phyloP scores from a whole-genome alignment of 2,888 invertebrate species.

The Synergus gifuensis region DNA sequence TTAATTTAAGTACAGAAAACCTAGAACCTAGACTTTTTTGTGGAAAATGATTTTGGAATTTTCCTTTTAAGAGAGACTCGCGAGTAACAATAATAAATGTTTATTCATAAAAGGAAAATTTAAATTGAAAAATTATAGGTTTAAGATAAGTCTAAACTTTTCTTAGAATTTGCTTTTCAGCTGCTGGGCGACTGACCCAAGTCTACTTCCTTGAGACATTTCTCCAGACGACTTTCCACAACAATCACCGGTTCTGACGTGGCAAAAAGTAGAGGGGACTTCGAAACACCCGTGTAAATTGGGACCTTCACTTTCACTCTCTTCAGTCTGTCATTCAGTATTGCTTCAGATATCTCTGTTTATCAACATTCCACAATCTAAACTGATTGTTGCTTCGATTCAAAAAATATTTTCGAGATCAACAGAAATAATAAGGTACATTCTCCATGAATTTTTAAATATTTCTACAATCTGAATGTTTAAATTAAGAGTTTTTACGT shows the following conservation, averaged over 20 bases:
- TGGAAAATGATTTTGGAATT: too few relatives aligned
- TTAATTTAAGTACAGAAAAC: neutral
- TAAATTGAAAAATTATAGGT: neutral
- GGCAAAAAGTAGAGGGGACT: slow-evolving; percentile 24
- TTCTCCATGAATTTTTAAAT: neutral
- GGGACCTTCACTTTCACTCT: neutral
- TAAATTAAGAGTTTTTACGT: neutral
- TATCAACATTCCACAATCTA: neutral
- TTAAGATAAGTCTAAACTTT: slow-evolving; percentile 5
- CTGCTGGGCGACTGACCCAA: slow-evolving; percentile 21
- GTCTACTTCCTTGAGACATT: slow-evolving; percentile 18
- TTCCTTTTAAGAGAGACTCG: too few relatives aligned
- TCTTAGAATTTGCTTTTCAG: slow-evolving; percentile 29
- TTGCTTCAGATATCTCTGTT: neutral
- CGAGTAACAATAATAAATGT: too few relatives aligned
- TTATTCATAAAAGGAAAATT: neutral
- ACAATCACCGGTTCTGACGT: slow-evolving; percentile 33
- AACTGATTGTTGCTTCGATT: neutral
- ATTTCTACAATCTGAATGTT: neutral
- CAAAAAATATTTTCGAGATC: neutral
- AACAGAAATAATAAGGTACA: neutral
- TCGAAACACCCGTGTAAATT: slow-evolving; percentile 2
- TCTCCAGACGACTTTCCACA: slow-evolving; percentile 33
- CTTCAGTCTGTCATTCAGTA: slow-evolving; percentile 4
- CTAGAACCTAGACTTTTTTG: neutral